Conservation (phyloP, 2,113 vertebrate genomes). For the Actinemys pallida region DNA sequence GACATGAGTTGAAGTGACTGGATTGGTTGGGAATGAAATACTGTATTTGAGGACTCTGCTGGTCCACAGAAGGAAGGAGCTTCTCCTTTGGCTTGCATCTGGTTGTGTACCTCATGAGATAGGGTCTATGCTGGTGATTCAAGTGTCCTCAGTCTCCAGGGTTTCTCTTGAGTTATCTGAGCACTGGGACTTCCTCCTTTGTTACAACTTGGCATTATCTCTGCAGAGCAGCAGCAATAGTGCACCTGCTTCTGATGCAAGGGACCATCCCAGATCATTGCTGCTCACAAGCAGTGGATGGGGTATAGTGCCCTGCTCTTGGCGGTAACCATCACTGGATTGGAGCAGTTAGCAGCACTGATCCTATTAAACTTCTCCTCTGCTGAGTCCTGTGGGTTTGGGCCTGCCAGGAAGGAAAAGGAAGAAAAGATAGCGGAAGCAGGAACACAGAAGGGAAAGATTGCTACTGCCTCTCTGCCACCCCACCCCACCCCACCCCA, state of each 20-base stretch:
- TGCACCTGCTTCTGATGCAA: not conserved
- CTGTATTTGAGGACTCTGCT: not conserved
- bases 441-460: not conserved
- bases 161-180: not conserved
- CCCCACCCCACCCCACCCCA: not conserved
- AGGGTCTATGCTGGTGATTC: not conserved
- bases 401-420: not conserved
- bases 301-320: not conserved
- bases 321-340: not conserved
- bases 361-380: not conserved
- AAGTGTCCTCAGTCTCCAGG: not conserved
- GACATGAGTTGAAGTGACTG: not conserved
- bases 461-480: not conserved
- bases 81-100: not conserved
- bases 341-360: not conserved
- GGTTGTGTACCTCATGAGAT: not conserved
- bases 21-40: not conserved
- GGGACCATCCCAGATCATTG: not conserved
- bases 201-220: accelerated
- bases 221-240: not conserved
- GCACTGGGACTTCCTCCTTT: not conserved
- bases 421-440: not conserved
- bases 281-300: not conserved
- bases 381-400: not conserved
- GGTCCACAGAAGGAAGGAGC: not conserved